These are phyloP conservation scores for Furcifer pardalis DNA, from an alignment of 2,797 vertebrate genomes.

Conservation along the genomic window DNA sequence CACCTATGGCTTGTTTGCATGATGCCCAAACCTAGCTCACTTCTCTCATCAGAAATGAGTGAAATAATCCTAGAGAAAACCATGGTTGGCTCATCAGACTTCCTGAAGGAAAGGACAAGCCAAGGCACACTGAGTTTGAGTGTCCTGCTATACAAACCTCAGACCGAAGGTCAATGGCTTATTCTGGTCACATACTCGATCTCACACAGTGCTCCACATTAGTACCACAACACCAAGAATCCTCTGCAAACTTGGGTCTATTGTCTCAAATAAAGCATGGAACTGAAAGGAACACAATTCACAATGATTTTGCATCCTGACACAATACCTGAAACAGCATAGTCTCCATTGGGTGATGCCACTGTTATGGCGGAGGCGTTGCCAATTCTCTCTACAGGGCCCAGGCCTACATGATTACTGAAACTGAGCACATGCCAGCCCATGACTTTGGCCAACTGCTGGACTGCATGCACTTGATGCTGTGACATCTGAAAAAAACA, in stretches of 20 bases:
- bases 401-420: constrained; percentile 94
- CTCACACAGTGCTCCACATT: background rate
- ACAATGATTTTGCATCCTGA: background rate
- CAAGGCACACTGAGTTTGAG: background rate
- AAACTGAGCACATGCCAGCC: constrained; percentile 98
- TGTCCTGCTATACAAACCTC: background rate
- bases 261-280: background rate
- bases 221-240: background rate
- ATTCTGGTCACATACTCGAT: background rate
- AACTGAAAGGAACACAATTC: background rate
- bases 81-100: too few relatives aligned
- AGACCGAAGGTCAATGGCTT: background rate
- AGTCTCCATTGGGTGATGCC: constrained; percentile 92
- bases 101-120: too few relatives aligned
- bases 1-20: too few relatives aligned
- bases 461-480: constrained; percentile 97
- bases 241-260: background rate
- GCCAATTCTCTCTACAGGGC: constrained; percentile 94
- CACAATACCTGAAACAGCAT: constrained; percentile 89
- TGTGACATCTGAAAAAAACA: constrained; percentile 90
- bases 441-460: constrained; percentile 98
- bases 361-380: constrained; percentile 95
- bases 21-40: background rate
- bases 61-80: too few relatives aligned
- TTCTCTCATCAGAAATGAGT: too few relatives aligned